phyloP scores from a whole-genome alignment of 2,113 vertebrate genomes.

The Euleptes europaea region DNA sequence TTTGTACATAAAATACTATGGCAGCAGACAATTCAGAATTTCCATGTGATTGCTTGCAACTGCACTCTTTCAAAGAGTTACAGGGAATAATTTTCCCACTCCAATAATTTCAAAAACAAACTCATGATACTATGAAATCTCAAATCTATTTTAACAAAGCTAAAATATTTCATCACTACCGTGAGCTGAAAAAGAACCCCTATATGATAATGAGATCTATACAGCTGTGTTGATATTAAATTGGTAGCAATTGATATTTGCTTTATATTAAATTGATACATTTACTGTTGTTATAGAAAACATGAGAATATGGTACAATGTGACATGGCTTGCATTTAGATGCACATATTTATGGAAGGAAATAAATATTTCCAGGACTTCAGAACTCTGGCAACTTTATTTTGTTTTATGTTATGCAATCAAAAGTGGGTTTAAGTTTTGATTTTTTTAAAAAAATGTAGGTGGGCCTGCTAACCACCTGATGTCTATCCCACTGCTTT shows the following conservation, averaged over 20 bases:
- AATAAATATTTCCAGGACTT: not conserved
- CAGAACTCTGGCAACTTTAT: too few relatives aligned
- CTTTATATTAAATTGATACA: not conserved
- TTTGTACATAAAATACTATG: not conserved
- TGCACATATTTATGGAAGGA: not conserved
- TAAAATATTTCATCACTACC: too few relatives aligned
- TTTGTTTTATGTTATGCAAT: too few relatives aligned
- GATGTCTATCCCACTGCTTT: not conserved
- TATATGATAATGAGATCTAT: not conserved
- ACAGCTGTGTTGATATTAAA: not conserved
- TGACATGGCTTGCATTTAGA: not conserved
- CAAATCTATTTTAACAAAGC: not conserved
- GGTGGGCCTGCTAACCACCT: not conserved
- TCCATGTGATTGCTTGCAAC: not conserved
- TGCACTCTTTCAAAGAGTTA: not conserved
- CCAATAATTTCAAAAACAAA: not conserved
- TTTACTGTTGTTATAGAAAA: not conserved
- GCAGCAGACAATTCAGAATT: not conserved
- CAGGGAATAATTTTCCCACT: not conserved
- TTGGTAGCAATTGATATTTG: not conserved
- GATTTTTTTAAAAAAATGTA: too few relatives aligned
- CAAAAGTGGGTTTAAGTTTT: too few relatives aligned
- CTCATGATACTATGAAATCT: not conserved
- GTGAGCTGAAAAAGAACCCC: not conserved
- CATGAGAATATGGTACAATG: not conserved